A percentile compares a stretch with the other conserved stretches of the same genome.
Evolutionary conservation across 2,113 vertebrate species (phyloP).

Genomic region (Prunella himalayana): DNA sequence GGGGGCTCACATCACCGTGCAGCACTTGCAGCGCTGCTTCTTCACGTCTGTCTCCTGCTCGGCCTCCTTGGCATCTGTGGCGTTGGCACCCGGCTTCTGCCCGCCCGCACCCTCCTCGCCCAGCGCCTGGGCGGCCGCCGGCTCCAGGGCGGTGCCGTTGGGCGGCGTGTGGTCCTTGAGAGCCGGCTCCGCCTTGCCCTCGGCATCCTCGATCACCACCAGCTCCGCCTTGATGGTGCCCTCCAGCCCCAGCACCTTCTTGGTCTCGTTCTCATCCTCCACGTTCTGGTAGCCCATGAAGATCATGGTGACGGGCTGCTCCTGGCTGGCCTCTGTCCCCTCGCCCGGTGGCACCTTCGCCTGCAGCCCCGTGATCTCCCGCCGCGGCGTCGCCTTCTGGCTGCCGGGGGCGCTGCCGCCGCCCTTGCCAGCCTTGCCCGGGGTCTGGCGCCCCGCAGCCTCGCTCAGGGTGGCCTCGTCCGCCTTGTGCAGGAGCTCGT

Average conservation of each 20-base stretch:
- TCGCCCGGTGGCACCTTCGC: slow-evolving; percentile 15
- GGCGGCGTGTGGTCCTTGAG: slow-evolving; percentile 70
- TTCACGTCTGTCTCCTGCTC: slow-evolving; percentile 78
- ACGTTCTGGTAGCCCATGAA: slow-evolving; percentile 97
- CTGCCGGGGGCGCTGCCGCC: not conserved
- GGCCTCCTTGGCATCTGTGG: slow-evolving; percentile 52
- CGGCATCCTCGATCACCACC: slow-evolving; percentile 83
- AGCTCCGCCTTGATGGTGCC: slow-evolving; percentile 89
- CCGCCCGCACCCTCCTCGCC: slow-evolving; percentile 54
- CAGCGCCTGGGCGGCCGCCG: not conserved
- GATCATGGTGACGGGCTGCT: slow-evolving; percentile 93
- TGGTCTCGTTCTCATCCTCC: slow-evolving; percentile 88
- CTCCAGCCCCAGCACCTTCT: slow-evolving; percentile 87
- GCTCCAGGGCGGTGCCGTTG: slow-evolving; percentile 78
- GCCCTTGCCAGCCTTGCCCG: not conserved
- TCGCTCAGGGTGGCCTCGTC: slow-evolving; percentile 81
- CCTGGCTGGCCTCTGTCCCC: slow-evolving; percentile 68
- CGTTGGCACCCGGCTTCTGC: slow-evolving; percentile 47
- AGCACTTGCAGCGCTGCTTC: slow-evolving; percentile 92
- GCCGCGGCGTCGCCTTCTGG: slow-evolving; percentile 56
- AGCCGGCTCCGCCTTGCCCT: slow-evolving; percentile 65
- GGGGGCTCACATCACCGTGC: slow-evolving; percentile 86
- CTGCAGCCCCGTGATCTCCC: slow-evolving; percentile 81
- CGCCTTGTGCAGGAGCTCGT: slow-evolving; percentile 90
- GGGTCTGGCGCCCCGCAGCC: not conserved